These are phyloP conservation scores for Sebastes taczanowskii DNA, from an alignment of 2,797 vertebrate species.

Conservation along the genomic window DNA sequence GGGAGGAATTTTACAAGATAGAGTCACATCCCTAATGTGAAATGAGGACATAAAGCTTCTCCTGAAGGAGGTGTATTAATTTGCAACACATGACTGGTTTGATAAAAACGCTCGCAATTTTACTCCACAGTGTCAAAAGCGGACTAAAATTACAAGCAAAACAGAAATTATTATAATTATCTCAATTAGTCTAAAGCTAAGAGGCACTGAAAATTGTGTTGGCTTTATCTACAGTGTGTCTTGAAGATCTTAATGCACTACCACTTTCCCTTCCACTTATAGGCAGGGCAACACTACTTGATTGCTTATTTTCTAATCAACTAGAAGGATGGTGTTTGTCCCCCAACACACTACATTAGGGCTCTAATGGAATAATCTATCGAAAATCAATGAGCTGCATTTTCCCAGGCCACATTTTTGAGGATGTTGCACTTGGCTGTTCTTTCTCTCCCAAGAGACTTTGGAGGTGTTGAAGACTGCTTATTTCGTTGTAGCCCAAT, in stretches of 20 bases:
- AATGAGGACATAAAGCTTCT: slow-evolving; percentile 38
- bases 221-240: slow-evolving; percentile 66
- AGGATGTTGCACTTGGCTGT: slow-evolving; percentile 84
- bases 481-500: slow-evolving; percentile 83
- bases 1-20: background rate
- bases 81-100: slow-evolving; percentile 40
- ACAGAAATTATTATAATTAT: slow-evolving; percentile 67
- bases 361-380: slow-evolving; percentile 84
- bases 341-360: slow-evolving; percentile 83
- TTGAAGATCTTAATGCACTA: slow-evolving; percentile 73
- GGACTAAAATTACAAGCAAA: slow-evolving; percentile 49
- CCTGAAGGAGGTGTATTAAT: slow-evolving; percentile 34
- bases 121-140: slow-evolving; percentile 15
- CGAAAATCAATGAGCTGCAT: slow-evolving; percentile 83
- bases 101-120: slow-evolving; percentile 49
- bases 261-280: slow-evolving; percentile 70
- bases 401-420: slow-evolving; percentile 82
- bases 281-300: slow-evolving; percentile 61
- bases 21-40: slow-evolving; percentile 13
- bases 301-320: slow-evolving; percentile 85
- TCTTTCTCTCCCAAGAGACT: slow-evolving; percentile 78
- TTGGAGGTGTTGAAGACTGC: slow-evolving; percentile 83
- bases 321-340: slow-evolving; percentile 82
- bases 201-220: slow-evolving; percentile 56
- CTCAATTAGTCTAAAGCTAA: slow-evolving; percentile 66